These are phyloP conservation scores for Drosophila melanogaster DNA, from an alignment of 1,140 invertebrate genomes.

Conservation along the genomic window DNA sequence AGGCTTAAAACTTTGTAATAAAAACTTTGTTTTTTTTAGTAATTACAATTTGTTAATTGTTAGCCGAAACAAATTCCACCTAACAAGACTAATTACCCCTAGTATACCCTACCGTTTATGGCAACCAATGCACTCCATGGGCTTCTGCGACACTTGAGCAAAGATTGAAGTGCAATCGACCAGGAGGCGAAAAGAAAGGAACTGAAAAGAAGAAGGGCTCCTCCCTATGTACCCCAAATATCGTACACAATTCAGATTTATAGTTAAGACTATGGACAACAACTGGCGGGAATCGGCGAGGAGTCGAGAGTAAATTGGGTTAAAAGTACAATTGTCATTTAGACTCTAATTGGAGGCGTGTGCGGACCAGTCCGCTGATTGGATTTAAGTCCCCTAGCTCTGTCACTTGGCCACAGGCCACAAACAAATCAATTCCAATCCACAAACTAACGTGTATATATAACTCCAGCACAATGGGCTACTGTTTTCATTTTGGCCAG, in stretches of 20 bases:
- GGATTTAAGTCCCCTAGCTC: conserved; percentile 58
- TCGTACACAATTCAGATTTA: conserved; percentile 74
- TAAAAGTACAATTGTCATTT: conserved; percentile 82
- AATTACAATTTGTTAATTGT: too few species aligned
- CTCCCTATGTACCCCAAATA: conserved; percentile 27
- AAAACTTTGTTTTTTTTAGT: too few species aligned
- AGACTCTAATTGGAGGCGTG: conserved; percentile 81
- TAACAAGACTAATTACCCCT: background rate
- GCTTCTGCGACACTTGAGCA: conserved; percentile 45
- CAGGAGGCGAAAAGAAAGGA: conserved; percentile 4
- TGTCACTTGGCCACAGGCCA: conserved; percentile 74
- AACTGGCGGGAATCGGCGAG: conserved; percentile 53
- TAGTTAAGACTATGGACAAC: conserved; percentile 56
- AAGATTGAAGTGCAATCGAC: conserved; percentile 45
- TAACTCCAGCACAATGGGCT: conserved; percentile 49
- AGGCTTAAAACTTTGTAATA: too few species aligned
- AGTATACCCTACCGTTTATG: conserved; percentile 8
- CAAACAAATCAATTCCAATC: conserved; percentile 76
- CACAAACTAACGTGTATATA: conserved; percentile 14
- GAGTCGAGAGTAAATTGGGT: conserved; percentile 67
- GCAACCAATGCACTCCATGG: conserved; percentile 32
- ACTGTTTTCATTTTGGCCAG: conserved; percentile 53
- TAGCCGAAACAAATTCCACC: background rate
- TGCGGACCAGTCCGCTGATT: conserved; percentile 71
- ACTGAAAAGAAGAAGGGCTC: conserved; percentile 12